These are phyloP conservation scores for Lasius platythorax DNA, from an alignment of 2,888 invertebrate genomes.

Conservation along the genomic window DNA sequence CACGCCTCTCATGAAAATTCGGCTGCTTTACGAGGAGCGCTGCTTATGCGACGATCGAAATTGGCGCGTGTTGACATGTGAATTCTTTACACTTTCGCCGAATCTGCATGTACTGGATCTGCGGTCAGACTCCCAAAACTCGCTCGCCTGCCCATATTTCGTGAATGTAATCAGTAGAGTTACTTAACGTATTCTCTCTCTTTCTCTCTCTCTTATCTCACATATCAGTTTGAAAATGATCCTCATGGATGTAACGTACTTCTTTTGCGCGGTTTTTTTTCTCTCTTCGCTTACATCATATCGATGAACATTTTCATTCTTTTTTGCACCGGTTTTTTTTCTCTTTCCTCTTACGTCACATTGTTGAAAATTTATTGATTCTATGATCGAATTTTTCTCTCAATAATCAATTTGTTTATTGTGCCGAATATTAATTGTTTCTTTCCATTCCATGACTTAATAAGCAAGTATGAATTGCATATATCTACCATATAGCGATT, in stretches of 20 bases:
- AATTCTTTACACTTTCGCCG: constrained; percentile 34
- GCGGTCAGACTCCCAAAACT: constrained; percentile 35
- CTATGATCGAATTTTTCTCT: neutral
- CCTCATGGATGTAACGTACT: neutral
- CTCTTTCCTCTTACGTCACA: neutral
- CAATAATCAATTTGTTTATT: constrained; percentile 5
- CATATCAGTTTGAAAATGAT: neutral
- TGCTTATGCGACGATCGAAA: constrained; percentile 10
- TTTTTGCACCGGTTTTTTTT: neutral
- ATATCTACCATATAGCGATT: neutral
- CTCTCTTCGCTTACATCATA: neutral
- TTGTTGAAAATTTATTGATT: neutral
- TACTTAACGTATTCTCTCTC: constrained; percentile 49
- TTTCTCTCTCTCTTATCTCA: constrained; percentile 10
- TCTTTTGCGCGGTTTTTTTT: neutral
- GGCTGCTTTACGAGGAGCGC: neutral
- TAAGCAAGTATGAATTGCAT: neutral
- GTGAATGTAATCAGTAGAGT: constrained; percentile 47
- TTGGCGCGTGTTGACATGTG: constrained; percentile 5
- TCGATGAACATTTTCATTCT: neutral
- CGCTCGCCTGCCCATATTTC: constrained; percentile 40
- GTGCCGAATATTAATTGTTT: neutral
- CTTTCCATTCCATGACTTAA: neutral
- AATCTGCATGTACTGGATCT: neutral
- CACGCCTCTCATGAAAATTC: constrained; percentile 26